A percentile compares a stretch with the other conserved stretches of the same genome.
These are phyloP conservation scores for Petrocephalus sullivani DNA, from an alignment of 2,797 vertebrate genomes.

Conservation along the genomic window DNA sequence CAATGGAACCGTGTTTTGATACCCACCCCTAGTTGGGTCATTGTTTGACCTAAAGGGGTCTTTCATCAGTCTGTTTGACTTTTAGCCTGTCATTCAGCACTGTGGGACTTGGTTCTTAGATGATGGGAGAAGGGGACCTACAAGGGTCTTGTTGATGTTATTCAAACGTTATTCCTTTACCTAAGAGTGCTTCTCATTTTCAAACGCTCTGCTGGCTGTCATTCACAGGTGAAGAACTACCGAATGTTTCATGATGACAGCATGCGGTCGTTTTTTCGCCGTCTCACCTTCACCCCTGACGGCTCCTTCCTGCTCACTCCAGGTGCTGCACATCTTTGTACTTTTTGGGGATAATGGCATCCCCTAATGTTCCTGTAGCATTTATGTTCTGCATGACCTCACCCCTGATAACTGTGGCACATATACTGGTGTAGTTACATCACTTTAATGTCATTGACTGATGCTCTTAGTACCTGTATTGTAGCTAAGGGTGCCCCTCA, in stretches of 20 bases:
- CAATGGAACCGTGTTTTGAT: no score
- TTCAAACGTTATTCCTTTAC: not conserved
- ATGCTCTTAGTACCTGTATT: not conserved
- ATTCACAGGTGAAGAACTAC: conserved; percentile 73
- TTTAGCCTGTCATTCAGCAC: not conserved
- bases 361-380: not conserved
- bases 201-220: not conserved
- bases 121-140: not conserved
- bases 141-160: not conserved
- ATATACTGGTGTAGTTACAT: not conserved
- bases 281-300: conserved; percentile 90
- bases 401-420: not conserved
- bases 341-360: not conserved
- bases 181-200: not conserved
- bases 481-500: not conserved
- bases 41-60: not conserved
- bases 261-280: conserved; percentile 94
- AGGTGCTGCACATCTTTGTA: conserved; percentile 54
- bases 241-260: conserved; percentile 96
- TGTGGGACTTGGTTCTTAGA: not conserved
- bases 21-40: no score
- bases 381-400: not conserved
- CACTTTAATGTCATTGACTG: not conserved
- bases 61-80: not conserved
- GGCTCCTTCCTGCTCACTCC: conserved; percentile 86